These are phyloP conservation scores for Ophiothrix spiculata DNA, from an alignment of 35 echinoderm and acorn worm genomes.

Conservation along the genomic window DNA sequence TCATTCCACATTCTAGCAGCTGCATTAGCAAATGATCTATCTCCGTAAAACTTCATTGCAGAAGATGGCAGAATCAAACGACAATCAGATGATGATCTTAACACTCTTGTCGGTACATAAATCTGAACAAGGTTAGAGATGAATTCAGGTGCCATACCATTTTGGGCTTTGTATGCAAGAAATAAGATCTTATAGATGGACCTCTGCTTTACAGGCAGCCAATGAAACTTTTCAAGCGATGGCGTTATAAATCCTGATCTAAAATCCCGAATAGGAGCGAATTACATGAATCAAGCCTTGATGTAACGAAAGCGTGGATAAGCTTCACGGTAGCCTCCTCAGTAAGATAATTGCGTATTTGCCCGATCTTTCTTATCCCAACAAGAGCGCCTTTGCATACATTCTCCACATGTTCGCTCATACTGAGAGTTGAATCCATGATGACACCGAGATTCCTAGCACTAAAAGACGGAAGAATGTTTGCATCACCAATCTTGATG, in stretches of 20 bases:
- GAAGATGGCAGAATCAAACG: conserved; percentile 1
- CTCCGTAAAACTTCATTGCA: background rate
- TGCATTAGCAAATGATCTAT: conserved; percentile 4
- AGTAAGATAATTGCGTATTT: conserved; percentile 1
- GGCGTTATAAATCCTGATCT: background rate
- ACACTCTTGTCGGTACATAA: background rate
- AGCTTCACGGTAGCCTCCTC: background rate
- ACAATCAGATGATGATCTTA: background rate
- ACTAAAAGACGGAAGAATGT: too few relatives aligned
- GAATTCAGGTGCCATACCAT: background rate
- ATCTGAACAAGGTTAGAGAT: background rate
- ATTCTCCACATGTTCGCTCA: too few relatives aligned
- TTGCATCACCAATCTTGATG: too few relatives aligned
- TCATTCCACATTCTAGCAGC: background rate
- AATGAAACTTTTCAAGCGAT: background rate
- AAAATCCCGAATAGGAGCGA: background rate
- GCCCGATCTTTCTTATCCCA: too few relatives aligned
- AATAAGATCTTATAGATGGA: background rate
- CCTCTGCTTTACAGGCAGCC: background rate
- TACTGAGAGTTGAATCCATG: too few relatives aligned
- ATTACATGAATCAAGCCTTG: background rate
- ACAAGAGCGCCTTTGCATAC: too few relatives aligned
- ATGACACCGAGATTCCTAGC: too few relatives aligned
- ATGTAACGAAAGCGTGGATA: background rate
- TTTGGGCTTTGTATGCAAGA: background rate